Percentiles rank a stretch among this genome's conserved stretches.
Conservation (phyloP, 2,888 invertebrate genomes). For the Sinelater perroti region DNA sequence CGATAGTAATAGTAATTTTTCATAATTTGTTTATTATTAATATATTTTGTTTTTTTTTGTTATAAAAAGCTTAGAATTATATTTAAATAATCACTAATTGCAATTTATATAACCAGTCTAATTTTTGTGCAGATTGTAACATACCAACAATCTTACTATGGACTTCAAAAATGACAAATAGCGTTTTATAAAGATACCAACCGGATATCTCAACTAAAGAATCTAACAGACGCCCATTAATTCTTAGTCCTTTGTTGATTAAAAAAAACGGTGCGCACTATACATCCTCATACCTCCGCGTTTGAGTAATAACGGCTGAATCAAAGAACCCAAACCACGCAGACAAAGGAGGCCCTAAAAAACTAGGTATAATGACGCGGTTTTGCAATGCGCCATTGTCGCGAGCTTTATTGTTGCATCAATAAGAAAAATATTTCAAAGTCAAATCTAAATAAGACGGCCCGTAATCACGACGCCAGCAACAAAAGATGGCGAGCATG, state of each 20-base stretch:
- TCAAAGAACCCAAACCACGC: conserved; percentile 10
- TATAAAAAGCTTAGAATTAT: no score
- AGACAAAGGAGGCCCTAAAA: conserved; percentile 11
- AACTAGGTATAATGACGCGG: conserved; percentile 17
- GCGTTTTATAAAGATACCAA: no score
- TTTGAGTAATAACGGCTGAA: conserved; percentile 27
- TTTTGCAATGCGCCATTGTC: conserved; percentile 14
- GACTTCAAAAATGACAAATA: no score
- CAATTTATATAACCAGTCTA: no score
- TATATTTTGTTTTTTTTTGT: no score
- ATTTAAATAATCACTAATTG: no score
- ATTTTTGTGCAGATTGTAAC: no score
- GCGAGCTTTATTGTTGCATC: conserved; percentile 25
- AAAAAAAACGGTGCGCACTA: conserved; percentile 29
- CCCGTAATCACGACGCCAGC: conserved; percentile 38
- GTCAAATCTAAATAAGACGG: conserved; percentile 42
- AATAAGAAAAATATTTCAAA: conserved; percentile 40
- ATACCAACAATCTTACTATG: no score
- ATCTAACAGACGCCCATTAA: conserved; percentile 29
- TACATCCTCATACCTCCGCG: conserved; percentile 18
- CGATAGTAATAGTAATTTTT: no score
- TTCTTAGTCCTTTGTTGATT: conserved; percentile 30
- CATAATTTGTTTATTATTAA: no score
- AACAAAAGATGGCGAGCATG: conserved; percentile 30
- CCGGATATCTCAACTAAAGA: conserved; percentile 37